A percentile compares a stretch with the other conserved stretches of the same genome.
Evolutionary conservation across 2,888 invertebrate genomes (phyloP).

Genomic region (Harpalus rubripes): DNA sequence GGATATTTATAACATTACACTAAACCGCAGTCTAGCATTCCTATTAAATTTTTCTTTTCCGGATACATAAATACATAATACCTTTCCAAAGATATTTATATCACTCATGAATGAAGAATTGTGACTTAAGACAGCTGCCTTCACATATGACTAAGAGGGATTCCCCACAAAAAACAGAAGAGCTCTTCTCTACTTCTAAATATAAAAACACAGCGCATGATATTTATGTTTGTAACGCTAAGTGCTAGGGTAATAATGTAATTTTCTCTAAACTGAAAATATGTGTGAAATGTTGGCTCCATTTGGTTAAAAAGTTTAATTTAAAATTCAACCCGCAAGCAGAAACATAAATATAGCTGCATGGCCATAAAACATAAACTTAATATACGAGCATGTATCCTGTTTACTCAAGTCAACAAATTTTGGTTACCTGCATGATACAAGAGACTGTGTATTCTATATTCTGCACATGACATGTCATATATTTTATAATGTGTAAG

Average conservation of each 20-base stretch:
- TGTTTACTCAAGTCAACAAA: constrained; percentile 30
- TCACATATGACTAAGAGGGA: constrained; percentile 5
- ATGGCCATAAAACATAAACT: constrained; percentile 12
- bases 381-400: constrained; percentile 27
- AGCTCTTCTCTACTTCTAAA: constrained; percentile 8
- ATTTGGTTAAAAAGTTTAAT: constrained; percentile 13
- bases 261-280: constrained; percentile 28
- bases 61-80: neutral
- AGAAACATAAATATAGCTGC: neutral
- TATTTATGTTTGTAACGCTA: constrained; percentile 20
- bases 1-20: neutral
- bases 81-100: neutral
- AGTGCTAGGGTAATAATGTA: constrained; percentile 15
- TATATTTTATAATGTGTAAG: neutral
- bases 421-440: constrained; percentile 19
- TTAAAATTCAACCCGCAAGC: neutral
- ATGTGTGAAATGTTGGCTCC: constrained; percentile 14
- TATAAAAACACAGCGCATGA: constrained; percentile 2
- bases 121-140: neutral
- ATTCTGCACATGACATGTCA: constrained; percentile 9
- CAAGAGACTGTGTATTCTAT: neutral
- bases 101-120: neutral
- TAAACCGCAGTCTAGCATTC: neutral
- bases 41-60: neutral
- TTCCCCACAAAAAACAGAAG: neutral